Evolutionary conservation across 2,797 vertebrate species (phyloP).

Genomic region (Perodicticus potto): DNA sequence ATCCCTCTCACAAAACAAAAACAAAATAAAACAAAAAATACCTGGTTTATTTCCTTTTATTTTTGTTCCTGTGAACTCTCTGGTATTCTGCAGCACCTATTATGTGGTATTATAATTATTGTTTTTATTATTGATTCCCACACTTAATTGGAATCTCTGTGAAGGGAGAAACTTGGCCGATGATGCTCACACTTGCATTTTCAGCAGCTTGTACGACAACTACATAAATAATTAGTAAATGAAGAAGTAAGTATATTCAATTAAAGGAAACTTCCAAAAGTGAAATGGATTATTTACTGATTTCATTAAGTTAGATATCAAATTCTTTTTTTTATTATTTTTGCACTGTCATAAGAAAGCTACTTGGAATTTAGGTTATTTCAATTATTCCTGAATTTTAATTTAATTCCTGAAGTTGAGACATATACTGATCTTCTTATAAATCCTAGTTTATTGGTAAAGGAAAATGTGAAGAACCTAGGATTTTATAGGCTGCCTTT

Average conservation of each 20-base stretch:
- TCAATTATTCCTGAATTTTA: neutral
- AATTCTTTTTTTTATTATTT: neutral
- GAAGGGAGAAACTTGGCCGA: neutral
- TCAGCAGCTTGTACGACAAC: neutral
- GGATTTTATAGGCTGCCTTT: neutral
- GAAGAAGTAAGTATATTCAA: neutral
- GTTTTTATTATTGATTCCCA: neutral
- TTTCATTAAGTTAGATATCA: neutral
- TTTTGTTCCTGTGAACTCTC: neutral
- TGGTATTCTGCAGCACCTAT: neutral
- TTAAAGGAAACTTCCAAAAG: neutral
- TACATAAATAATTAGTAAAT: neutral
- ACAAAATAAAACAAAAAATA: neutral
- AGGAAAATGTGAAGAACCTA: neutral
- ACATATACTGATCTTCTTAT: neutral
- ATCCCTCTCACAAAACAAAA: no score
- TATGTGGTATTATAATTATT: neutral
- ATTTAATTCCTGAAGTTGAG: neutral
- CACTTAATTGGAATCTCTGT: neutral
- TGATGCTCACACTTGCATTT: neutral
- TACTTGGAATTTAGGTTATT: neutral
- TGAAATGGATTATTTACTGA: neutral
- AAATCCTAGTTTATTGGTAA: neutral
- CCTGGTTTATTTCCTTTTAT: neutral
- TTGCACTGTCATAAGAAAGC: neutral